A percentile compares a stretch with the other conserved stretches of the same genome.
phyloP scores from a whole-genome alignment of 2,113 vertebrate genomes.

The Triplophysa dalaica region DNA sequence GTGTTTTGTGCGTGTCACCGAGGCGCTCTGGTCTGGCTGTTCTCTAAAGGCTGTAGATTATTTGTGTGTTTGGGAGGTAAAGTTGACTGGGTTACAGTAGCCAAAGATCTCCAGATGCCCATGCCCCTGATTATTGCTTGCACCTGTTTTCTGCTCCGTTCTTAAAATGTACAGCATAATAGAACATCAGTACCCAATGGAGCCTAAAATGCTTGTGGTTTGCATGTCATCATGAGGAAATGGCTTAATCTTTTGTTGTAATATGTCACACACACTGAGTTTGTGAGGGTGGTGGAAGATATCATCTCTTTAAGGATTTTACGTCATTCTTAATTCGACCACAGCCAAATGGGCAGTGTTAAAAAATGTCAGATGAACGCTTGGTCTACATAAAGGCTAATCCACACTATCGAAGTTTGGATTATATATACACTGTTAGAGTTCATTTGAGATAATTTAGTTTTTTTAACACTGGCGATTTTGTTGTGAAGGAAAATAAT shows the following conservation, averaged over 20 bases:
- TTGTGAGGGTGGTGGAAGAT: conserved; percentile 7
- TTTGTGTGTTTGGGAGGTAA: conserved; percentile 23
- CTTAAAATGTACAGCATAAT: conserved; percentile 50
- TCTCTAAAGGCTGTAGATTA: conserved; percentile 45
- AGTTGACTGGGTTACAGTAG: conserved; percentile 42
- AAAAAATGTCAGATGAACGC: no score
- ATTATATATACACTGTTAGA: no score
- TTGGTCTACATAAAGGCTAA: no score
- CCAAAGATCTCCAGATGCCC: conserved; percentile 33
- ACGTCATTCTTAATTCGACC: background rate
- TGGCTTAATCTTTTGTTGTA: conserved; percentile 24
- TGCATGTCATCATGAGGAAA: conserved; percentile 38
- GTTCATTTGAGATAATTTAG: no score
- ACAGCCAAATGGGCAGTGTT: no score
- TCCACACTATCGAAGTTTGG: no score
- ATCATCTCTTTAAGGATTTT: background rate
- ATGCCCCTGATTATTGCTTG: conserved; percentile 50
- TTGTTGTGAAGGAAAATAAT: no score
- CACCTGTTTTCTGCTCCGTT: conserved; percentile 21
- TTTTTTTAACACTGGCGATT: no score
- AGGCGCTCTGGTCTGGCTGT: conserved; percentile 12
- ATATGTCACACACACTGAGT: conserved; percentile 34
- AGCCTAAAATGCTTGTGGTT: conserved; percentile 40
- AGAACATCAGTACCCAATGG: conserved; percentile 40
- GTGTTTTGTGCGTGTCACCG: conserved; percentile 32